Conservation (phyloP, 2,113 vertebrate genomes). For the Puntigrus tetrazona region DNA sequence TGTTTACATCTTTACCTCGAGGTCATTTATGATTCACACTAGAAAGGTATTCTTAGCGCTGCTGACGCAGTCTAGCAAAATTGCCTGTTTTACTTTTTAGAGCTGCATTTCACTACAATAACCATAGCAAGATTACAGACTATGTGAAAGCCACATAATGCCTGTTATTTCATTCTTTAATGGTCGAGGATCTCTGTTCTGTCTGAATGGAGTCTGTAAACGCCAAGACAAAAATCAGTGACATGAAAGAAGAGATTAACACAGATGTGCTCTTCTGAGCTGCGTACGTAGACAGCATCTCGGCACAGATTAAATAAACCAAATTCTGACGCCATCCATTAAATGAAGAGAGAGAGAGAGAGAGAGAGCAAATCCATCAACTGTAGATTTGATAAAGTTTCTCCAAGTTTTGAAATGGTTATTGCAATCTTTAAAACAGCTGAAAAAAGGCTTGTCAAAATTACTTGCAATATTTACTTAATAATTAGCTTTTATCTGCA, state of each 20-base stretch:
- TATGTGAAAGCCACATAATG: not conserved
- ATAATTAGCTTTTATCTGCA: no score
- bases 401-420: no score
- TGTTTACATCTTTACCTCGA: slow-evolving; percentile 11
- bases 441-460: no score
- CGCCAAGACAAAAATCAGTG: not conserved
- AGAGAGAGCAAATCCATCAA: no score
- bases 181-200: not conserved
- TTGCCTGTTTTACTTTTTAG: slow-evolving; percentile 23
- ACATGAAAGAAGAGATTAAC: not conserved
- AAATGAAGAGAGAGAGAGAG: no score
- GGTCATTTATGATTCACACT: slow-evolving; percentile 43
- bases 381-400: no score
- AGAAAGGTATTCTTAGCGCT: not conserved
- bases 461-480: no score
- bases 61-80: not conserved
- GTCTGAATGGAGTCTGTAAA: slow-evolving; percentile 7
- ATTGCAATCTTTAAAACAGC: no score
- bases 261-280: not conserved
- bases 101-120: slow-evolving; percentile 27
- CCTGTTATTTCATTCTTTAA: not conserved
- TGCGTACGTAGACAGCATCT: no score
- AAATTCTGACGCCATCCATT: no score
- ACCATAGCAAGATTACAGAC: slow-evolving; percentile 4
- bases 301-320: no score